Evolutionary conservation across 2,113 vertebrate species (phyloP).

Genomic region (Macheiramphus alcinus): DNA sequence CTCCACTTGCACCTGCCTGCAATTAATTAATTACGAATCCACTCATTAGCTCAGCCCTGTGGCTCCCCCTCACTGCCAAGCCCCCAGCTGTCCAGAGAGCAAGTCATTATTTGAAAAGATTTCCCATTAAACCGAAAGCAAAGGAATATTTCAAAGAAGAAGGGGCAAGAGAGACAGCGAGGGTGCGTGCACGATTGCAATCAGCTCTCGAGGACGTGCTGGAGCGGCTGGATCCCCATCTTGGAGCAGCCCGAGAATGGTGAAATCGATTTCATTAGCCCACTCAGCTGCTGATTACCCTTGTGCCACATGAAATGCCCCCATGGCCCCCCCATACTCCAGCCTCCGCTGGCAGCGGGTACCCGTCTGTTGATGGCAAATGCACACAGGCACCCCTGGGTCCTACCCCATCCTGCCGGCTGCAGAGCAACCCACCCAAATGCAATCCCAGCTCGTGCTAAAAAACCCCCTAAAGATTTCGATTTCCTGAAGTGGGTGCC

Average conservation of each 20-base stretch:
- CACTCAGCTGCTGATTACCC: background rate
- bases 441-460: background rate
- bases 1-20: slow-evolving; percentile 42
- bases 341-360: background rate
- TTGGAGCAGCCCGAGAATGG: background rate
- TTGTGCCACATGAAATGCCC: background rate
- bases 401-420: rapidly evolving
- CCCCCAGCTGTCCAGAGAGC: slow-evolving; percentile 24
- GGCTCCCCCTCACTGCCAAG: slow-evolving; percentile 23
- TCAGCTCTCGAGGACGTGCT: background rate
- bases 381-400: rapidly evolving
- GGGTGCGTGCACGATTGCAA: background rate
- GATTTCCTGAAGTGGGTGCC: background rate
- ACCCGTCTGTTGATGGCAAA: background rate
- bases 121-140: slow-evolving; percentile 1
- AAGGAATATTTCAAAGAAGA: slow-evolving; percentile 6
- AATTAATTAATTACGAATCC: slow-evolving; percentile 62
- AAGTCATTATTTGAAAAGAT: slow-evolving; percentile 35
- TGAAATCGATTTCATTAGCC: background rate
- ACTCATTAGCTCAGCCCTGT: slow-evolving; percentile 48
- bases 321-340: rapidly evolving
- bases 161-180: background rate
- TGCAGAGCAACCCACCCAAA: background rate
- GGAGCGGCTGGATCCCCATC: background rate
- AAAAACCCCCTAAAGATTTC: background rate